phyloP scores from a whole-genome alignment of 2,888 invertebrate genomes.

The Tenthredo mesomela region DNA sequence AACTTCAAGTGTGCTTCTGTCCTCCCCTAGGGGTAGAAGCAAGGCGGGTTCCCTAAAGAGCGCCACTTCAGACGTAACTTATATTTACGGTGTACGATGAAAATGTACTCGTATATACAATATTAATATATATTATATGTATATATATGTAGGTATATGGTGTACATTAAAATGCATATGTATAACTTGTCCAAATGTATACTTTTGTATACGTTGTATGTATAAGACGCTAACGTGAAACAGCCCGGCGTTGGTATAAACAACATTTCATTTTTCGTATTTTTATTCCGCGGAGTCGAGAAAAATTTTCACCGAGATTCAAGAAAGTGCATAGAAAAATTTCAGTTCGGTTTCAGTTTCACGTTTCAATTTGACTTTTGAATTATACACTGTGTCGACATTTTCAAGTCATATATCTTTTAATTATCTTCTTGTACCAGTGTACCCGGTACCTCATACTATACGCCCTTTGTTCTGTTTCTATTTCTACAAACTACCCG shows the following conservation, averaged over 20 bases:
- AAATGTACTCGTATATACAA: neutral
- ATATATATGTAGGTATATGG: neutral
- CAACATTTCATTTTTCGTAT: conserved; percentile 31
- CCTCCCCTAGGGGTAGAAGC: conserved; percentile 5
- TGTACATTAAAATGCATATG: conserved; percentile 20
- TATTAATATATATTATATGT: too few species aligned
- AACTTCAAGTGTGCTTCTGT: conserved; percentile 18
- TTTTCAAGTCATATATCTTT: conserved; percentile 26
- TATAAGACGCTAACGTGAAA: neutral
- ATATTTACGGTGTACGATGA: conserved; percentile 13
- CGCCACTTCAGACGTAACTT: conserved; percentile 33
- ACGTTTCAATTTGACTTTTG: conserved; percentile 7
- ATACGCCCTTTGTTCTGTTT: neutral
- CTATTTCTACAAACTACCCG: neutral
- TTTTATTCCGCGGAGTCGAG: conserved; percentile 2
- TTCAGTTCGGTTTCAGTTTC: conserved; percentile 31
- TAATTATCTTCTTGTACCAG: neutral
- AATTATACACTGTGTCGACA: conserved; percentile 6
- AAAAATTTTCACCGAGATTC: conserved; percentile 24
- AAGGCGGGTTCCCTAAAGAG: conserved; percentile 41
- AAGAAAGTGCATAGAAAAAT: conserved; percentile 18
- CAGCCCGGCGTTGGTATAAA: neutral
- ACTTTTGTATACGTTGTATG: neutral
- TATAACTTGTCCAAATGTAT: neutral
- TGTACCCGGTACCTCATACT: neutral